Evolutionary conservation across 37 sponge, comb jelly and placozoan species (phyloP), one percentile per base, ranked within the genome.

Genomic region (Haliclona indistincta): DNA sequence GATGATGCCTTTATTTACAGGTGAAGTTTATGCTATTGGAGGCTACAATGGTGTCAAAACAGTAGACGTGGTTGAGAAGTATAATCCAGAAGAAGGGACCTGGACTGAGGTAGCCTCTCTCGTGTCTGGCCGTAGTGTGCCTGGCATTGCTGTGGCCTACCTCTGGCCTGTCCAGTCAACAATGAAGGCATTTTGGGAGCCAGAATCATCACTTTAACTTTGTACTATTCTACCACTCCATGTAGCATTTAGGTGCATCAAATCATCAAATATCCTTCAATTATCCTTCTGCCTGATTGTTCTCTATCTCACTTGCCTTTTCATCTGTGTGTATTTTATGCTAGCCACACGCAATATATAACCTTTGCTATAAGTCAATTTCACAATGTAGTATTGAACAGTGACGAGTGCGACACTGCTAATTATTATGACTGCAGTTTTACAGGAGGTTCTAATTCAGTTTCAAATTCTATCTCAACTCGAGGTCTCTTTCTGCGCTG

Each of bases 1-100:
- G 10, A 61, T 61, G 28, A 61, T 28, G 30, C 15, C 15, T 61
- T 29, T n/a, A 20, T 8, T 29, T 61, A 26, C 43, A 84, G 86
- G 89, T 64, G 93, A 93, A 56, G 93, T 93, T 36, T 93, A 93
- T 77, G 88, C 93, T 29, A 93, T 93, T 54, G 93, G 93, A 22
- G 93, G 93, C 56, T 93, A 93, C 77, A 88, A 93, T 71, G 93
- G 93, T 20, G 88, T 80, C 23, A 93, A 93, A 74, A 93, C 93
- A 62, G 93, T 93, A 26, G 93, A 93, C 39, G 85, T 84, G 3
- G 93, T 93, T 10, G 93, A 93, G 83, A 93, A 88, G 56, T 93
- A 72, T 68, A 88, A 93, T 52, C 89, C 89, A 7, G 89, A 88
- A 40, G 81, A 80, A 17, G 88, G 86, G 6, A 67, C 77, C 0